Evolutionary conservation across 2,113 vertebrate genomes (phyloP), one percentile per base, ranked within the genome.

Genomic region (Ceyx cyanopectus): DNA sequence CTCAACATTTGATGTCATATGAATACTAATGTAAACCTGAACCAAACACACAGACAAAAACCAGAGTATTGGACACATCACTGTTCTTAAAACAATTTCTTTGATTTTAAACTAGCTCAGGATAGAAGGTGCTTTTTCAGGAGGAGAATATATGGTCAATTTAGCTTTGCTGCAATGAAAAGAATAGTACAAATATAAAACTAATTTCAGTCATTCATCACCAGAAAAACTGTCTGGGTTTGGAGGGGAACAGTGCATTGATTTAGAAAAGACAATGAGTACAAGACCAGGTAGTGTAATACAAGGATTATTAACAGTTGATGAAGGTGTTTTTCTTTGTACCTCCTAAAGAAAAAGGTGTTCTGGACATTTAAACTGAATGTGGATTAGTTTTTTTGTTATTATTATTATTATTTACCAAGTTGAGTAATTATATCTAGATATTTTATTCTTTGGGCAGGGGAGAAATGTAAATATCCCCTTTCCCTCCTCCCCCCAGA

Each of bases 1-100:
- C 29, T 30, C 74, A 46, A 83, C 83, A 58, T 0, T 0, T 40
- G 76, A 19, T 17, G 5, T 20, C 30, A 43, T 30, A 54, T 32
- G 27, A 89, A 81, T 81, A 8, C 3, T 22, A 66, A 50, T 13
- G 6, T 45, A 48, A 86, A 85, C 40, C 8, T 51, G 61, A 82
- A 87, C 8, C 2, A 0, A 65, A 48, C 10, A 51, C 17, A 13
- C 9, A 24, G 14, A 6, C 65, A 58, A 57, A 7, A 46, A 6
- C 6, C 30, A 20, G 1, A 60, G 2, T 40, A 34, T 6, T 41
- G 26, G 21, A 53, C 27, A 62, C 10, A 46, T 46, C 11, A 46
- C 2, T 56, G 58, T 32, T 34, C 14, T 6, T 37, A 22, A 66
- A 91, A 13, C 4, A 5, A 14, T 68, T 46, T 43, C 0, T 81